Percentiles rank a stretch among this genome's conserved stretches.
phyloP scores from a whole-genome alignment of 1,140 invertebrate genomes.

The Brachionus manjavacas region DNA sequence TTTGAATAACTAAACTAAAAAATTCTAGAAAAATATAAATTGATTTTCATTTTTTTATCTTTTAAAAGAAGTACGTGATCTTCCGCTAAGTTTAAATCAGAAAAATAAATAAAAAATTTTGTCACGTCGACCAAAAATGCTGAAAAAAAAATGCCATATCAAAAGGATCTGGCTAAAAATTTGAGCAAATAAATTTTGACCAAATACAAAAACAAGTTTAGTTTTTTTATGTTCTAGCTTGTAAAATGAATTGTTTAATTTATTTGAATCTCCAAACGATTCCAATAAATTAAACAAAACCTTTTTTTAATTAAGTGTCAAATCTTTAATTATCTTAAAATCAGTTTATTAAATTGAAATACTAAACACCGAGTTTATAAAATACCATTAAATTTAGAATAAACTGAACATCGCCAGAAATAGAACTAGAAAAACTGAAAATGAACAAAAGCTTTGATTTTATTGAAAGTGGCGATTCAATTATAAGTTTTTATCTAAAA shows the following conservation, averaged over 20 bases:
- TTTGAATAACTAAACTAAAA: too few species aligned
- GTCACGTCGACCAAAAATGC: too few species aligned
- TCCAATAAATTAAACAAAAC: not conserved
- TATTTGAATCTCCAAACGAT: not conserved
- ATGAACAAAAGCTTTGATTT: not conserved
- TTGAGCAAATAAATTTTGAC: too few species aligned
- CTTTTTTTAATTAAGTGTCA: not conserved
- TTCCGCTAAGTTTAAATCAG: too few species aligned
- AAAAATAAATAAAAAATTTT: too few species aligned
- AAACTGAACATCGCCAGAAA: not conserved
- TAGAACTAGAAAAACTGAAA: not conserved
- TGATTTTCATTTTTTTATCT: too few species aligned
- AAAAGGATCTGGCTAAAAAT: too few species aligned
- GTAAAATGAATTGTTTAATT: not conserved
- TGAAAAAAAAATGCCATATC: too few species aligned
- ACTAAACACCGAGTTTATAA: not conserved
- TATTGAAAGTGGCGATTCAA: not conserved
- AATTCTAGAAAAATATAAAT: too few species aligned
- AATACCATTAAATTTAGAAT: not conserved
- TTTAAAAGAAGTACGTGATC: too few species aligned
- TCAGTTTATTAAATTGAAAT: not conserved
- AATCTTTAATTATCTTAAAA: not conserved
- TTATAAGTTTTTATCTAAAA: not conserved
- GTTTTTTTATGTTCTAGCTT: too few species aligned
- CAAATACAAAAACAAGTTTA: too few species aligned